Evolutionary conservation across 2,888 invertebrate genomes (phyloP).

Genomic region (Andrena haemorrhoa): DNA sequence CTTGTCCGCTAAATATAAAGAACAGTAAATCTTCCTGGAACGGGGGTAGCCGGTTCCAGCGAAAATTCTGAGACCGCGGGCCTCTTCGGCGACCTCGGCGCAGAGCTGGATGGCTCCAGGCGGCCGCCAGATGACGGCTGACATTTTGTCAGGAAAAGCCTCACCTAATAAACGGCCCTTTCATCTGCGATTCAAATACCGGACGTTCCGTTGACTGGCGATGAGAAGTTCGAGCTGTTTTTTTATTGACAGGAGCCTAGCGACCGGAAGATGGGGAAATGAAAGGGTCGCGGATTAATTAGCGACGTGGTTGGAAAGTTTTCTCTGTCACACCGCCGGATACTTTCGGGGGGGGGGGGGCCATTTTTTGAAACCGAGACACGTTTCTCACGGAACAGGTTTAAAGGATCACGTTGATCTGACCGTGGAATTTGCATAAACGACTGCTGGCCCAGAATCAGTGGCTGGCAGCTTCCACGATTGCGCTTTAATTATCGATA

Average conservation of each 20-base stretch:
- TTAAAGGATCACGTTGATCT: conserved; percentile 45
- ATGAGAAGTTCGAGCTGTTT: conserved; percentile 19
- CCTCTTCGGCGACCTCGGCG: neutral
- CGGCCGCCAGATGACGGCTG: neutral
- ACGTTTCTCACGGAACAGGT: conserved; percentile 63
- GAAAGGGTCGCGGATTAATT: conserved; percentile 49
- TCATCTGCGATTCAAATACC: too few relatives aligned
- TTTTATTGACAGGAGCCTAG: conserved; percentile 3
- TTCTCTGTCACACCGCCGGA: conserved; percentile 18
- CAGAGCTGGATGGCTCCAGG: neutral
- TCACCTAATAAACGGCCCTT: too few relatives aligned
- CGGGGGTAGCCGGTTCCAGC: neutral
- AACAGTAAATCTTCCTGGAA: conserved; percentile 53
- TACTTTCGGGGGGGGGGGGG: conserved; percentile 18
- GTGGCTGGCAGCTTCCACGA: conserved; percentile 30
- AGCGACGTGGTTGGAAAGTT: conserved; percentile 37
- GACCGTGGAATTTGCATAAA: conserved; percentile 60
- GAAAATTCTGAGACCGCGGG: conserved; percentile 20
- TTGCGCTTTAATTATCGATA: conserved; percentile 65
- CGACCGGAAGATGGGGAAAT: neutral
- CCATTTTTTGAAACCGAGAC: conserved; percentile 43
- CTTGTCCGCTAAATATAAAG: conserved; percentile 42
- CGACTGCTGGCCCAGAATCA: neutral
- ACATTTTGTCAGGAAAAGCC: neutral
- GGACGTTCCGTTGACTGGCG: neutral